Base-by-base conservation (phyloP, 1,140 invertebrate genomes). In the Diorhabda sublineata region DNA sequence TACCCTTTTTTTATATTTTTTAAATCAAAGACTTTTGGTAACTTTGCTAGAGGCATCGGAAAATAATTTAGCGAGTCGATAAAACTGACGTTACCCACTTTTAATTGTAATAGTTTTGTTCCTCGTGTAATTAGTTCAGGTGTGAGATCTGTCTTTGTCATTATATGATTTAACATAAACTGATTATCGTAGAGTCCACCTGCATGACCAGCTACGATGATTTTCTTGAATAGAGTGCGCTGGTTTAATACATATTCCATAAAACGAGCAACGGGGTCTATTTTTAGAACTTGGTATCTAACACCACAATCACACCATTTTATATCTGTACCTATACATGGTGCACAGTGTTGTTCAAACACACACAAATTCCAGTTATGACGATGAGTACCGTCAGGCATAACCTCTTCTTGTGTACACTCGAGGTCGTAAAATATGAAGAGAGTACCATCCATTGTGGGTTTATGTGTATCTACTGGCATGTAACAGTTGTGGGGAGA, bases 1-100 rank as follows among this genome's bases (percentile, higher is more conserved):
- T 73, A 70, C 3, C 71, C 71, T 64, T 73, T 73, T 42, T 69
- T 70, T 11, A 67, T 41, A 26, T 58, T 9, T 5, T 41, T n/a
- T 6, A 66, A 66, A 42, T 60, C 63, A 59, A 69, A 69, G 5
- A 63, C 59, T 66, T 69, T 66, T 5, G 68, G 68, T n/a, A 69
- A 64, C 8, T 59, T 5, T 45, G 68, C 57, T 6, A 69, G 42
- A 6, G 68, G 63, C 59, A 66, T 64, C 8, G 63, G 62, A 42
- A 69, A 65, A 62, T 65, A 70, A 58, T 62, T 66, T 5, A 70
- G 52, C 7, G 56, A 65, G 43, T 70, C 69, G 6, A 70, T 67
- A 45, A 67, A 70, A 42, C 42, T 61, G 4, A 70, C 41, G 61
- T 61, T 60, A 47, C 47, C 52, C 26, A 59, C 59, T 61, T 6